Evolutionary conservation across 2,113 vertebrate species (phyloP).

Genomic region (chimpanzee (Pan troglodytes)): NHGRI_mPanTro3-v2.1_pri NC_072398.2:74440001-74440500

Average conservation of each 20-base stretch:
- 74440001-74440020: not conserved
- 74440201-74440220: not conserved
- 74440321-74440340: not conserved
- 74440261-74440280: not conserved
- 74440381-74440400: constrained; percentile 18
- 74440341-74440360: not conserved
- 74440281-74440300: constrained; percentile 34
- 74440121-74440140: not conserved
- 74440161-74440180: not conserved
- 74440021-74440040: not conserved
- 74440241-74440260: not conserved
- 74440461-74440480: constrained; percentile 54
- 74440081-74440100: not conserved
- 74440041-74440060: not conserved
- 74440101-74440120: not conserved
- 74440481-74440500: constrained; percentile 16
- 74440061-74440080: not conserved
- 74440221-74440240: not conserved
- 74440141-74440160: not conserved
- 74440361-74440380: constrained; percentile 30
- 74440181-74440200: not conserved
- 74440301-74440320: not conserved
- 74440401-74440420: not conserved
- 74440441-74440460: constrained; percentile 12
- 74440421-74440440: constrained; percentile 51